Evolutionary conservation across 2,113 vertebrate species (phyloP), one percentile per base, ranked within the genome.

Genomic region (Amphiprion percula): DNA sequence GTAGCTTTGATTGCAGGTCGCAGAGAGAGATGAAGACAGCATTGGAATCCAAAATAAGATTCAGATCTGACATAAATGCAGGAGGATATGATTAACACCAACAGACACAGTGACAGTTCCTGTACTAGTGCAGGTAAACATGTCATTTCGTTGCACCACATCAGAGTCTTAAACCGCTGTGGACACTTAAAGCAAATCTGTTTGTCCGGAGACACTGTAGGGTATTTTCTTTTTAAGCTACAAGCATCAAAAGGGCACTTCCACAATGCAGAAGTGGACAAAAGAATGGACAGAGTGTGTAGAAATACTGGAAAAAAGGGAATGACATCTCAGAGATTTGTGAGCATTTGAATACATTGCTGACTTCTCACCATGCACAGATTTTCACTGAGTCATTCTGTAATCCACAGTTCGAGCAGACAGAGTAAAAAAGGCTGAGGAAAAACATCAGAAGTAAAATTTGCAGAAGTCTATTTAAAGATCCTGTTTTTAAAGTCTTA

Each of bases 61-160:
- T 86, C 65, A 55, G 72, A 78, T 61, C 21, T 79, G 67, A 85
- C 77, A 79, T 68, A 68, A 85, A 90, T 80, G 74, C 74, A 68
- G 70, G 59, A 79, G 59, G 53, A 79, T 84, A 60, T 85, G 79
- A 91, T 90, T 84, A 82, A 61, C 68, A 60, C 41, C 73, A 86
- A 69, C 46, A 49, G 52, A 59, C 64, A 59, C 74, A 62, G n/a
- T 79, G 72, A 55, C 70, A 47, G 5, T 77, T 73, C 21, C 4
- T 76, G 50, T 64, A 26, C 79, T 73, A 73, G 72, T 71, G 49
- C 19, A 52, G 5, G 54, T 68, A 49, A 77, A 66, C 2, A 16
- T 75, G 84, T 84, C 66, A 78, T 83, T 74, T 78, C 69, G 61
- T 41, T 19, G 28, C 63, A 33, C 46, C 30, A 56, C 21, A 52